Base-by-base conservation (phyloP, 2,113 vertebrate species). In the Empidonax traillii region DNA sequence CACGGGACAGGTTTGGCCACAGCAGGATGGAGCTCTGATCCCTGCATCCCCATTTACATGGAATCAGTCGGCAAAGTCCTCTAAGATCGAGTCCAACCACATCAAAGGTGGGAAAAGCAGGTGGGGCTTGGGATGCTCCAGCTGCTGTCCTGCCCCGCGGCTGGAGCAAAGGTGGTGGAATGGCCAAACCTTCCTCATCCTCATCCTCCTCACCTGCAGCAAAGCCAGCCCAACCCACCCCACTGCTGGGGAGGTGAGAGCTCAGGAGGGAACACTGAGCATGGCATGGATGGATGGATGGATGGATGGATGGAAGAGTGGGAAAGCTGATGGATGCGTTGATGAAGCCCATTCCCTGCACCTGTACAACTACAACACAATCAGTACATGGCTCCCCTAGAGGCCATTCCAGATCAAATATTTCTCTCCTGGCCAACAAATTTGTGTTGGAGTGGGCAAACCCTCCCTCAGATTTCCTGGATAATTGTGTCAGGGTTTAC, bases 21-120 rank as follows among this genome's bases (percentile, higher is more conserved):
- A 16, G 25, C 51, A 16, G 51, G 51, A 28, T 10, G 51, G 51
- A 52, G 25, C 51, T 28, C 3, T 16, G 51, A 28, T 28, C 51
- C 25, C 49, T 27, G 5, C 27, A 27, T 52, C 51, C 51, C 51
- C 25, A 0, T 4, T 10, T 0, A 5, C 4, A 2, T 0, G 39
- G 62, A 27, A 17, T 9, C 19, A 2, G 21, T 7, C 14, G 85
- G 66, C 43, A 27, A 51, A 52, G 44, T 6, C 5, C 33, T 67
- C 61, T 17, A 7, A 8, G 46, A 4, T 3, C 6, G 9, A 43
- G 39, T 65, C 39, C 62, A 31, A 43, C 28, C 39, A 8, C 22
- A 31, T 9, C 25, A 6, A 2, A 19, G 25, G 61, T 18, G 31
- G n/a, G 53, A 15, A 21, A 61, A 73, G 79, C 72, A 63, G 72